Evolutionary conservation across 1,140 invertebrate species (phyloP).

Genomic region (Cotesia vestalis): DNA sequence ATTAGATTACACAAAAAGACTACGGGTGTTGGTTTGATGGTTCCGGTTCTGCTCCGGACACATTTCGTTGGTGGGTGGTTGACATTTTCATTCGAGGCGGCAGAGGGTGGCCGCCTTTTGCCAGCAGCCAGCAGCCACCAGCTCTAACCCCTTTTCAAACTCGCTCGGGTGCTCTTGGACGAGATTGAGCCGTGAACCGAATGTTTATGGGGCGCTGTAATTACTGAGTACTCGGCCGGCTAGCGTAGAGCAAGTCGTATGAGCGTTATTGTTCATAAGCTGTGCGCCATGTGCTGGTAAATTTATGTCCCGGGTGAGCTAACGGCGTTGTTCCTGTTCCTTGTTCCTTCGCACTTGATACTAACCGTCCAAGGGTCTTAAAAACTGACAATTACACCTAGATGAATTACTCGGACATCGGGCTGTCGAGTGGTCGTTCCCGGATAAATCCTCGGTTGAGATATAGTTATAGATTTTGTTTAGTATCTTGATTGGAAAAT

Average conservation of each 20-base stretch:
- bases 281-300: conserved; percentile 43
- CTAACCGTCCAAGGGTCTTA: not conserved
- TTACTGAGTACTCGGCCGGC: conserved; percentile 41
- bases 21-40: too few relatives aligned
- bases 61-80: conserved; percentile 7
- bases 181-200: conserved; percentile 44
- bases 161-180: conserved; percentile 32
- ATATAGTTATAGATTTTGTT: too few relatives aligned
- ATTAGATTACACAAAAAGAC: too few relatives aligned
- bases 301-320: conserved; percentile 46
- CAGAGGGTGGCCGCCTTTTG: conserved; percentile 11
- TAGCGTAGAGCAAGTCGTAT: conserved; percentile 30
- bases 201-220: conserved; percentile 45
- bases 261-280: conserved; percentile 48
- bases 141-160: not conserved
- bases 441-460: too few relatives aligned
- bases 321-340: conserved; percentile 19
- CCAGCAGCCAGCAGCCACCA: conserved; percentile 3
- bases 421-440: too few relatives aligned
- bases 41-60: conserved; percentile 9
- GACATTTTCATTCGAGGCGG: conserved; percentile 18
- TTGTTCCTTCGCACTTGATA: not conserved
- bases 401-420: too few relatives aligned
- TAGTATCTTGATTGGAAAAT: conserved; percentile 5
- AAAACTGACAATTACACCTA: too few relatives aligned